Conservation (phyloP, 1,140 invertebrate species). For the Wiebesia pumilae region DNA sequence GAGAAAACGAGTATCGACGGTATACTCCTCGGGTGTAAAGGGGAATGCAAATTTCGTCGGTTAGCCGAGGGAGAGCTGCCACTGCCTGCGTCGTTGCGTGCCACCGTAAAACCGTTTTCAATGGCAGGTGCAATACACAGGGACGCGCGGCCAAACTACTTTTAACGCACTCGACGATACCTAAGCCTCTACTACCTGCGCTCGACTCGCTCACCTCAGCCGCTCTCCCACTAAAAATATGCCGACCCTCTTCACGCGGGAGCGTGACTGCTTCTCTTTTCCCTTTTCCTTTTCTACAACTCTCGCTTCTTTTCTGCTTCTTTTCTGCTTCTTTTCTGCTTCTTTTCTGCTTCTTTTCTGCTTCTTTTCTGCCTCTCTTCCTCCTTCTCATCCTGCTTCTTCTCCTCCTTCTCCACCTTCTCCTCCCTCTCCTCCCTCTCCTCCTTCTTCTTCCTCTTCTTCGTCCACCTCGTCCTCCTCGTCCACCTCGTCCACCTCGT, state of each 20-base stretch:
- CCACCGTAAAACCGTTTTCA: conserved; percentile 57
- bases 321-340: not conserved
- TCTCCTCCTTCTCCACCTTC: no score
- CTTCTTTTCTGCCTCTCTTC: no score
- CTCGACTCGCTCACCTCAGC: conserved; percentile 3
- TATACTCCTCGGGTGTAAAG: conserved; percentile 39
- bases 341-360: no score
- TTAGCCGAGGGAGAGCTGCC: conserved; percentile 58
- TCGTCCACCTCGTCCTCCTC: no score
- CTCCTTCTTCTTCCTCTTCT: no score
- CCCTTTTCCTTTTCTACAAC: not conserved
- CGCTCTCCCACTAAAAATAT: conserved; percentile 62
- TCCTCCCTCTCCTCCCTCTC: not conserved
- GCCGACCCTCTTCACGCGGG: conserved; percentile 62
- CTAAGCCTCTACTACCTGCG: conserved; percentile 57
- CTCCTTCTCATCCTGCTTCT: no score
- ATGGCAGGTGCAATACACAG: conserved; percentile 66
- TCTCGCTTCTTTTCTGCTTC: not conserved
- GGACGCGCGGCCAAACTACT: conserved; percentile 55
- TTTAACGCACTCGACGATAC: conserved; percentile 56
- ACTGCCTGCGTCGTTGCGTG: conserved; percentile 37
- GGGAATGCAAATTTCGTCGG: conserved; percentile 63
- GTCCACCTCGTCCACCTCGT: no score
- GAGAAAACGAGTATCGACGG: conserved; percentile 11
- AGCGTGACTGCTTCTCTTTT: conserved; percentile 37